These are phyloP conservation scores for Excalfactoria chinensis DNA, from an alignment of 2,113 vertebrate species.

Conservation along the genomic window DNA sequence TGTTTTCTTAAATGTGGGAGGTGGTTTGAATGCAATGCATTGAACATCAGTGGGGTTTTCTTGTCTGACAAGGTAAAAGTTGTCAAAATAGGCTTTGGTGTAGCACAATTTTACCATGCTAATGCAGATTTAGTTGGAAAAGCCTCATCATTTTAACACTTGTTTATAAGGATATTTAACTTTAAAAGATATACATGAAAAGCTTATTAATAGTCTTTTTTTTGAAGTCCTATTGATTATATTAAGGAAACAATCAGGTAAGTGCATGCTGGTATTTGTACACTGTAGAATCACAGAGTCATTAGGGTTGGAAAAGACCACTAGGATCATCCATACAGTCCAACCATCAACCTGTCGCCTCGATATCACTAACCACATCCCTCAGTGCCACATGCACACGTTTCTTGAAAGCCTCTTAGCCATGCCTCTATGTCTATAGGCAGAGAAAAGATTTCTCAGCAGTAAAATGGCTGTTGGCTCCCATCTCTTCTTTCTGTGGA, in stretches of 20 bases:
- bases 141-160: neutral
- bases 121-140: neutral
- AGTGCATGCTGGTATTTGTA: neutral
- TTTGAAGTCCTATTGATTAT: neutral
- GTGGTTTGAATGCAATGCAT: neutral
- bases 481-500: neutral
- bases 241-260: neutral
- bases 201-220: neutral
- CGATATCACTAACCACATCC: too few relatives aligned
- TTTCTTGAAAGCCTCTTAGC: neutral
- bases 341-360: too few relatives aligned
- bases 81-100: neutral
- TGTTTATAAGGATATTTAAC: neutral
- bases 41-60: neutral
- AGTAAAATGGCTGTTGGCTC: neutral
- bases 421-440: neutral
- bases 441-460: neutral
- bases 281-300: neutral
- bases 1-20: neutral
- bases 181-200: neutral
- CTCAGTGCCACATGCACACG: too few relatives aligned
- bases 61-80: neutral
- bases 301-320: too few relatives aligned
- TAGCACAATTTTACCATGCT: neutral
- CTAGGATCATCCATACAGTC: too few relatives aligned